These are phyloP conservation scores for Microplitis manilae DNA, from an alignment of 2,888 invertebrate species.

Conservation along the genomic window DNA sequence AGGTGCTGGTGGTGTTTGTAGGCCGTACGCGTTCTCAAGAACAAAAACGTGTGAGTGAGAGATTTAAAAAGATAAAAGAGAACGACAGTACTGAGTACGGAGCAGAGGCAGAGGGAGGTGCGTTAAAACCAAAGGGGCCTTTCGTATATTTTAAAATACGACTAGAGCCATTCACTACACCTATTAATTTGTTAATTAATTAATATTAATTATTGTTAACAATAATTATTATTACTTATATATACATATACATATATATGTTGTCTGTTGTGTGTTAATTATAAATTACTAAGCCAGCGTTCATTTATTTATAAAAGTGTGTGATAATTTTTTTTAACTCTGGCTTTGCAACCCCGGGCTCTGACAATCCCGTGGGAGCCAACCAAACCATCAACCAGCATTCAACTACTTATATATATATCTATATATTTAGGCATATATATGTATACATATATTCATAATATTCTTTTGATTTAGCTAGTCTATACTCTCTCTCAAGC, in stretches of 20 bases:
- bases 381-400: constrained; percentile 25
- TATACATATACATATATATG: background rate
- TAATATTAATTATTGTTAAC: constrained; percentile 8
- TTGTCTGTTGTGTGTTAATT: background rate
- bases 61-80: constrained; percentile 7
- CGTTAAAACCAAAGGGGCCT: constrained; percentile 7
- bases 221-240: background rate
- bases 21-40: constrained; percentile 23
- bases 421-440: background rate
- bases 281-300: background rate
- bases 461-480: background rate
- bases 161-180: background rate
- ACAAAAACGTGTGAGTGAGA: constrained; percentile 10
- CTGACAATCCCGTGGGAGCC: constrained; percentile 34
- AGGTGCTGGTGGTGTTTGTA: constrained; percentile 34
- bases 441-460: background rate
- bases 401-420: background rate
- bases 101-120: constrained; percentile 14
- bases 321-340: constrained; percentile 4
- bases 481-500: constrained; percentile 1
- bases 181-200: background rate
- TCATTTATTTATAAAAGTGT: constrained; percentile 9
- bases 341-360: constrained; percentile 37
- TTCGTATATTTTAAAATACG: background rate
- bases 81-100: background rate